A percentile compares a stretch with the other conserved stretches of the same genome.
These are phyloP conservation scores for Balanococcus diminutus DNA, from an alignment of 2,888 invertebrate species.

Conservation along the genomic window DNA sequence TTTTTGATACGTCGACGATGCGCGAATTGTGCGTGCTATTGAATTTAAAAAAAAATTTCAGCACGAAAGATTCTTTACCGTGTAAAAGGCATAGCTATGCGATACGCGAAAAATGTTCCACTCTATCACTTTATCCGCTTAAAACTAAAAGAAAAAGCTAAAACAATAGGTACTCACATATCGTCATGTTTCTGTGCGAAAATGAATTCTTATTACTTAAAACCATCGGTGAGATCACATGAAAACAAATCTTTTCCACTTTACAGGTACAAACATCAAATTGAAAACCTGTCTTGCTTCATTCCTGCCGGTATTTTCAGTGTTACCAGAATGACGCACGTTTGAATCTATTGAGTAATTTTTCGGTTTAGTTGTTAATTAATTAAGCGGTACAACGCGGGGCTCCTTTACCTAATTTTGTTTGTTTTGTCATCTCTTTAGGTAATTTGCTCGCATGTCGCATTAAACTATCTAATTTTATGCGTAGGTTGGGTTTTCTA, in stretches of 20 bases:
- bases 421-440: constrained; percentile 16
- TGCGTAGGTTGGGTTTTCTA: neutral
- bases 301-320: constrained; percentile 33
- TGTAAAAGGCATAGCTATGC: neutral
- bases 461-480: neutral
- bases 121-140: neutral
- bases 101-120: neutral
- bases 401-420: neutral
- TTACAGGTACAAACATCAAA: constrained; percentile 31
- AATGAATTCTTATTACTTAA: neutral
- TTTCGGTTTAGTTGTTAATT: neutral
- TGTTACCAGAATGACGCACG: constrained; percentile 29
- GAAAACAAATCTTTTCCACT: constrained; percentile 26
- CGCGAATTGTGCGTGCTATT: neutral
- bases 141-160: neutral
- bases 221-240: neutral
- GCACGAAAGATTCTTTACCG: neutral
- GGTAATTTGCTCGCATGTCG: neutral
- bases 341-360: constrained; percentile 27
- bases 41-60: neutral
- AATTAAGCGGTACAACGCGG: neutral
- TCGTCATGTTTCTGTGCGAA: neutral
- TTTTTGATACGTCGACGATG: neutral
- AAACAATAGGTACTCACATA: neutral
- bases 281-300: constrained; percentile 42